Evolutionary conservation across 2,888 invertebrate genomes (phyloP), one percentile per base, ranked within the genome.

Genomic region (Cistogaster globosa): DNA sequence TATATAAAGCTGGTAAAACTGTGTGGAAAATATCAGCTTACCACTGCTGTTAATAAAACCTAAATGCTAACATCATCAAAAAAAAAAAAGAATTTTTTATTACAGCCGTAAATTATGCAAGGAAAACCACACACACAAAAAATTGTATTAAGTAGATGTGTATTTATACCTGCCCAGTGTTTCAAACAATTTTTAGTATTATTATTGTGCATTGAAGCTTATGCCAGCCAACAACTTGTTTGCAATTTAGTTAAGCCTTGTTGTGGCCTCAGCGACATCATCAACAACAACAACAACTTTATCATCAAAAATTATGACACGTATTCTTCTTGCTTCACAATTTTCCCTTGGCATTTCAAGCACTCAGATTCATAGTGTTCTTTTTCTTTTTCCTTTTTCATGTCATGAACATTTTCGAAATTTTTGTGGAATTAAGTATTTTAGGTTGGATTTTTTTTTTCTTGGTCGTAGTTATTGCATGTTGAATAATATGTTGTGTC

Each of bases 251-350:
- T 74, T 48, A 63, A 74, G 74, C 53, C 74, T 69, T 48, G 62
- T 48, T 55, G 38, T 38, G 53, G 36, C 62, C 60, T 22, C 57
- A 60, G 53, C 51, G 20, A 51, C 42, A 42, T 6, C 42, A 26
- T 42, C 4, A 7, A 7, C 42, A 12, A 42, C 4, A 7, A 7
- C 42, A 12, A 42, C 18, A 42, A 53, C 69, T 51, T 48, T 45
- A 53, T 51, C 26, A 74, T 74, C 51, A 62, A 45, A 72, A 79
- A 78, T 67, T 68, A 81, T 68, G 84, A 84, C 84, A 82, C 85
- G 82, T 82, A 71, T 75, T 85, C 20, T 72, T 80, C 57, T 62
- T 78, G 45, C 26, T 69, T 69, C 62, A 65, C 53, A 81, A 62
- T 79, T 58, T 63, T 20, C 67, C 60, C 20, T 36, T 53, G 65